Evolutionary conservation across 2,113 vertebrate genomes (phyloP).

Genomic region (Prinia subflava): DNA sequence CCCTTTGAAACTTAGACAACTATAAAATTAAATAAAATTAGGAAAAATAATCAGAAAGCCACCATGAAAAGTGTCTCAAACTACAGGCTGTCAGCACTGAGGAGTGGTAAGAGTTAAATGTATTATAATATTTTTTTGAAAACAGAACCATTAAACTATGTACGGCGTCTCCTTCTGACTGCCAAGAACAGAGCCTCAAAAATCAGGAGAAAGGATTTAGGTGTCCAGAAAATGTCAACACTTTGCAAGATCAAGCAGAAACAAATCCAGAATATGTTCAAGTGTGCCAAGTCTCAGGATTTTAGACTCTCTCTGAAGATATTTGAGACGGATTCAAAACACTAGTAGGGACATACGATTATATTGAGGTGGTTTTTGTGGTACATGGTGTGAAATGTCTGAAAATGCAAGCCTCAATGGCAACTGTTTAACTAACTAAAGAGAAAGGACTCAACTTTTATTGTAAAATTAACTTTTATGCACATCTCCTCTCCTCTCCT

Average conservation of each 20-base stretch:
- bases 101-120: neutral
- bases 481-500: neutral
- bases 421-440: neutral
- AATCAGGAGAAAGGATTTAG: neutral
- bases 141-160: neutral
- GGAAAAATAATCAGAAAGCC: neutral
- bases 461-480: neutral
- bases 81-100: neutral
- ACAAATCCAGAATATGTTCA: neutral
- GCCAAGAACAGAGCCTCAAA: neutral
- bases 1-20: neutral
- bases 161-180: neutral
- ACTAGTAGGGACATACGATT: neutral
- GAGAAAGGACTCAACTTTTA: neutral
- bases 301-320: neutral
- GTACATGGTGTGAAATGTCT: neutral
- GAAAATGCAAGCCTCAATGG: neutral
- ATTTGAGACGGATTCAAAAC: neutral
- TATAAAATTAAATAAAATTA: neutral
- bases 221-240: neutral
- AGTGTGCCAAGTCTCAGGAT: neutral
- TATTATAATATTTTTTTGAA: neutral
- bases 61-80: neutral
- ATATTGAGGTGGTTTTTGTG: neutral
- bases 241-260: constrained; percentile 10